Percentiles rank a stretch among this genome's conserved stretches.
phyloP scores from a whole-genome alignment of 2,888 invertebrate species.

The Allophyes oxyacanthae region DNA sequence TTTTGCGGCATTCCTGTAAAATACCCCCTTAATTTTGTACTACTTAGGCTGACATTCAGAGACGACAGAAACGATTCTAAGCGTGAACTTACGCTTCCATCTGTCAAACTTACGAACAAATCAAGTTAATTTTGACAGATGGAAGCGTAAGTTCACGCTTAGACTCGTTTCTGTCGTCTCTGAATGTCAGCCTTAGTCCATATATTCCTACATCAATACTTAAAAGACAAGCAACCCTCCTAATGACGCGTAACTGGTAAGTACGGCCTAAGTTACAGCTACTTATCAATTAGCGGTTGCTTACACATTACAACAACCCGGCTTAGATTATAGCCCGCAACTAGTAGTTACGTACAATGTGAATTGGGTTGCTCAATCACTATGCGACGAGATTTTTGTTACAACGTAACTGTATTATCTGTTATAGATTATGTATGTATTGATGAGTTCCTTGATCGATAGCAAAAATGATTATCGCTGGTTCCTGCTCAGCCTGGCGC shows the following conservation, averaged over 20 bases:
- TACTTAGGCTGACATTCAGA: no score
- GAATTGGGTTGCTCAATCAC: constrained; percentile 52
- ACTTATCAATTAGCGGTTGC: constrained; percentile 55
- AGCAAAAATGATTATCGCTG: no score
- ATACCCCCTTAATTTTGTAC: no score
- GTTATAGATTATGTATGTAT: constrained; percentile 10
- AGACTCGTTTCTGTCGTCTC: no score
- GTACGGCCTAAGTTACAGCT: constrained; percentile 12
- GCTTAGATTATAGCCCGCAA: constrained; percentile 49
- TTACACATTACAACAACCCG: constrained; percentile 53
- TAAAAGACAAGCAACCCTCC: neutral
- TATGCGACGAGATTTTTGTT: constrained; percentile 34
- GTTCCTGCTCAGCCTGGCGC: no score
- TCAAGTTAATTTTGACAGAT: no score
- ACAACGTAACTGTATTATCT: constrained; percentile 20
- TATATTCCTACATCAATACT: neutral
- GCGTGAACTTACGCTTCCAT: no score
- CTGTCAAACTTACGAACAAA: no score
- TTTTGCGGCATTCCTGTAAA: no score
- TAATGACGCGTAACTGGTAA: constrained; percentile 9
- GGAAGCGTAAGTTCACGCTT: no score
- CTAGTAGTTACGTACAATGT: constrained; percentile 52
- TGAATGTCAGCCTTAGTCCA: no score
- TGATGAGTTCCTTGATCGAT: constrained; percentile 3
- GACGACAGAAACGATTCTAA: no score